Percentiles rank a stretch among this genome's conserved stretches.
Evolutionary conservation across 2,797 vertebrate species (phyloP).

Genomic region (Oreonectes daqikongensis): DNA sequence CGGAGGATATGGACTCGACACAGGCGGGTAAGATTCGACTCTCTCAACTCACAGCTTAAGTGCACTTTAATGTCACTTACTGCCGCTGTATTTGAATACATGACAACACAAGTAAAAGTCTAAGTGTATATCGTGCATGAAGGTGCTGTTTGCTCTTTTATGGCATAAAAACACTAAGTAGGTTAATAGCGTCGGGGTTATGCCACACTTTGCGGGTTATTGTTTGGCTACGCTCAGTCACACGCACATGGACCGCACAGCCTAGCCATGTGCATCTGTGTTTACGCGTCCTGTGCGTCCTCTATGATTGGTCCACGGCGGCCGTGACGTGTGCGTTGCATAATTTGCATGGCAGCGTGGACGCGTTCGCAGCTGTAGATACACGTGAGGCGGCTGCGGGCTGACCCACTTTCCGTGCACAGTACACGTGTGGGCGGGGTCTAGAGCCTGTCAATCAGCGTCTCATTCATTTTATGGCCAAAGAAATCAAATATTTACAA

Average conservation of each 20-base stretch:
- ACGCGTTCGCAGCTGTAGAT: constrained; percentile 67
- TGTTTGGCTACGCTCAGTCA: constrained; percentile 75
- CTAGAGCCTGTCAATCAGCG: not conserved
- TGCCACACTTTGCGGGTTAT: constrained; percentile 49
- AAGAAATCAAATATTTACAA: not conserved
- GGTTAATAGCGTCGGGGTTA: constrained; percentile 66
- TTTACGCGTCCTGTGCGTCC: constrained; percentile 83
- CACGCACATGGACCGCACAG: constrained; percentile 84
- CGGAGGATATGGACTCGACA: constrained; percentile 71
- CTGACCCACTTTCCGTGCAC: constrained; percentile 80
- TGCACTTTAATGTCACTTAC: not conserved
- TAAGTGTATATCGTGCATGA: not conserved
- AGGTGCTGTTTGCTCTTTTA: not conserved
- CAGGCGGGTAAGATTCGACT: constrained; percentile 72
- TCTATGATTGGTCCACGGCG: constrained; percentile 76
- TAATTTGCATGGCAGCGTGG: constrained; percentile 70
- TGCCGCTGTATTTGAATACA: not conserved
- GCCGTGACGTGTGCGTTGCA: constrained; percentile 81
- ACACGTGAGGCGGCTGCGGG: constrained; percentile 81
- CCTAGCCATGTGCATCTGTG: constrained; percentile 88
- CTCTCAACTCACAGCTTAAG: not conserved
- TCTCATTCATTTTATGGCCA: not conserved
- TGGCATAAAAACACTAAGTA: constrained; percentile 45
- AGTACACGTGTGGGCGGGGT: constrained; percentile 71
- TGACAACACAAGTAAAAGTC: not conserved